Conservation (phyloP, 2,888 invertebrate species). For the Eupelmus urozonus region DNA sequence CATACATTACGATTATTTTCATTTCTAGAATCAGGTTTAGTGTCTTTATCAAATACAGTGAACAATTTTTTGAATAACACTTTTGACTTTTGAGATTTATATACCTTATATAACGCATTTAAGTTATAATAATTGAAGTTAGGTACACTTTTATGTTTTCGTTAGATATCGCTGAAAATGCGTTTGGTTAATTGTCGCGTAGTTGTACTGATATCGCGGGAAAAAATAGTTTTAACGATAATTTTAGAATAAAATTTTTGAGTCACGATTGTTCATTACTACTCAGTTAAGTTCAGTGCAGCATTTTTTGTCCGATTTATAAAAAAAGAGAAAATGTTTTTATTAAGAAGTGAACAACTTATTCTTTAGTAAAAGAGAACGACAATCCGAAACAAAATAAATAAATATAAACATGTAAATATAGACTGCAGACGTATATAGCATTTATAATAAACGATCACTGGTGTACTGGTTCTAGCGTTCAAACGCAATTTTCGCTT, state of each 20-base stretch:
- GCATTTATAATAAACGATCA: slow-evolving; percentile 19
- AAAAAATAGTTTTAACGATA: slow-evolving; percentile 8
- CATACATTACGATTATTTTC: slow-evolving; percentile 19
- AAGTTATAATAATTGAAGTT: slow-evolving; percentile 12
- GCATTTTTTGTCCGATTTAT: slow-evolving; percentile 12
- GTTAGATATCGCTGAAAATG: slow-evolving; percentile 50
- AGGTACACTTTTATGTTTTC: slow-evolving; percentile 45
- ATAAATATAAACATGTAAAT: slow-evolving; percentile 36
- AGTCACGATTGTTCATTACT: slow-evolving; percentile 4
- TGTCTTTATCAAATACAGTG: slow-evolving; percentile 32
- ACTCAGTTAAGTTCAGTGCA: slow-evolving; percentile 29
- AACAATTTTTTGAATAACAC: slow-evolving; percentile 27
- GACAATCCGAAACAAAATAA: slow-evolving; percentile 20
- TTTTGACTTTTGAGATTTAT: slow-evolving; percentile 18
- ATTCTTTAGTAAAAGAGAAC: slow-evolving; percentile 9
- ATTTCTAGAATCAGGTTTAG: slow-evolving; percentile 2
- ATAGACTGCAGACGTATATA: not conserved
- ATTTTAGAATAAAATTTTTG: slow-evolving; percentile 6
- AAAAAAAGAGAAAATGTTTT: not conserved
- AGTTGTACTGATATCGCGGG: not conserved
- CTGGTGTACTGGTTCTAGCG: slow-evolving; percentile 15
- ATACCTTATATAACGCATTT: slow-evolving; percentile 4
- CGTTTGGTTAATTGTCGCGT: slow-evolving; percentile 20
- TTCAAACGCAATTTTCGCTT: slow-evolving; percentile 38
- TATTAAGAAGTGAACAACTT: slow-evolving; percentile 18